These are phyloP conservation scores for Griposia aprilina DNA, from an alignment of 2,888 invertebrate species.

Conservation along the genomic window DNA sequence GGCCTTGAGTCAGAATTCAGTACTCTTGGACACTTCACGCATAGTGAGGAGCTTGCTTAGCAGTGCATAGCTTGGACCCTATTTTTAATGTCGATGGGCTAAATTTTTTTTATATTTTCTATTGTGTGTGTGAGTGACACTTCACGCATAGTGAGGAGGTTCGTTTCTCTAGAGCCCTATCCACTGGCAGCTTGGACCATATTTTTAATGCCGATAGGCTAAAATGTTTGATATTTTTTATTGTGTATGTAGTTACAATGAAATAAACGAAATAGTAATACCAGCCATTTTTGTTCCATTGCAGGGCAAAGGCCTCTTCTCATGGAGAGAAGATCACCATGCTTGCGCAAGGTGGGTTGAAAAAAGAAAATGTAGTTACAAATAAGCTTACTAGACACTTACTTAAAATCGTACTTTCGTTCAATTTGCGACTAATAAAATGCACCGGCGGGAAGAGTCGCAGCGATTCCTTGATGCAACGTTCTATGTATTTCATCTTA, in stretches of 20 bases:
- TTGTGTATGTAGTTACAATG: background rate
- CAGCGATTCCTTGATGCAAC: slow-evolving; percentile 92
- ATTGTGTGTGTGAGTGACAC: too few species aligned
- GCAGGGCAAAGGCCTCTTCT: background rate
- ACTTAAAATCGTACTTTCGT: slow-evolving; percentile 89
- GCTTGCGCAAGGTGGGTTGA: background rate
- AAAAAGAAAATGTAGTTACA: background rate
- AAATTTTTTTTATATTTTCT: background rate
- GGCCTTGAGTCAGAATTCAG: background rate
- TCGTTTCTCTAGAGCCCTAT: too few species aligned
- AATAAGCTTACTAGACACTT: slow-evolving; percentile 30
- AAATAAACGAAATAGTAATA: background rate
- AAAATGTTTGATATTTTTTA: too few species aligned
- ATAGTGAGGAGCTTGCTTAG: too few species aligned
- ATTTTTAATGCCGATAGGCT: too few species aligned
- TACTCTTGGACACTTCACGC: too few species aligned
- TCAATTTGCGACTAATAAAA: slow-evolving; percentile 90
- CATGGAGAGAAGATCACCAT: too few species aligned
- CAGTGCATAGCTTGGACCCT: too few species aligned
- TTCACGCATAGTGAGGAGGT: too few species aligned
- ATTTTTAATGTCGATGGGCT: too few species aligned
- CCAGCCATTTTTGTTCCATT: background rate
- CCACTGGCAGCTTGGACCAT: too few species aligned
- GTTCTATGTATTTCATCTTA: slow-evolving; percentile 92
- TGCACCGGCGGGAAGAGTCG: slow-evolving; percentile 92